phyloP scores from a whole-genome alignment of 2,113 vertebrate species.

The Cavia aperea region DNA sequence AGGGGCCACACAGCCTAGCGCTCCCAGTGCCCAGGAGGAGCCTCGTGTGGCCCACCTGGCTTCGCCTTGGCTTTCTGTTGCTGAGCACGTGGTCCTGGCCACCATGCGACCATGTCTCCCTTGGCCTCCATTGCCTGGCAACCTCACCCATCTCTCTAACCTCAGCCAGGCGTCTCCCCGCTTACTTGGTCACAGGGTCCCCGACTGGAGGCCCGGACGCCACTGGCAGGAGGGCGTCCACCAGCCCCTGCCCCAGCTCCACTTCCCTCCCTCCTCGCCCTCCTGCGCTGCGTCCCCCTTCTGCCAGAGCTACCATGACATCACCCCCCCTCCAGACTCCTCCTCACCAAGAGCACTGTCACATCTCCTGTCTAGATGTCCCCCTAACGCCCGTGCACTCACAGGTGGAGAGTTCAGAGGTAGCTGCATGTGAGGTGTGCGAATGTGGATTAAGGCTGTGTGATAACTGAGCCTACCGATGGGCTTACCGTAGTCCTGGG shows the following conservation, averaged over 20 bases:
- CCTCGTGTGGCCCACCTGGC: not conserved
- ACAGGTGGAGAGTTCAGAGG: too few species aligned
- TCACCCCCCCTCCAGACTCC: not conserved
- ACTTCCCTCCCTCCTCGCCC: not conserved
- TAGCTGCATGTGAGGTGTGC: not conserved
- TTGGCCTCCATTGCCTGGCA: not conserved
- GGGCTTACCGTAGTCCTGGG: not conserved
- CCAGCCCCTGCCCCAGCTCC: not conserved
- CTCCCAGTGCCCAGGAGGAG: not conserved
- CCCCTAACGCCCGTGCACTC: not conserved
- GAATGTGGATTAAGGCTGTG: not conserved
- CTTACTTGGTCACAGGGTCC: not conserved
- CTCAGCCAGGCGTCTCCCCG: not conserved
- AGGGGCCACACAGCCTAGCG: not conserved
- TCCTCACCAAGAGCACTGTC: not conserved
- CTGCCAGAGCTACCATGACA: not conserved
- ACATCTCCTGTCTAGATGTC: not conserved
- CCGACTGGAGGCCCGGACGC: not conserved
- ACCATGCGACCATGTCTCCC: not conserved
- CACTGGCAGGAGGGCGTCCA: accelerated
- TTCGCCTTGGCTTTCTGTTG: not conserved
- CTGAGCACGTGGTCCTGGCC: not conserved
- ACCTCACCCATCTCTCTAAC: not conserved
- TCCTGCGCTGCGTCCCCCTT: not conserved
- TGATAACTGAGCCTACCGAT: not conserved